Evolutionary conservation across 2,797 vertebrate species (phyloP).

Genomic region (Epinephelus coioides): DNA sequence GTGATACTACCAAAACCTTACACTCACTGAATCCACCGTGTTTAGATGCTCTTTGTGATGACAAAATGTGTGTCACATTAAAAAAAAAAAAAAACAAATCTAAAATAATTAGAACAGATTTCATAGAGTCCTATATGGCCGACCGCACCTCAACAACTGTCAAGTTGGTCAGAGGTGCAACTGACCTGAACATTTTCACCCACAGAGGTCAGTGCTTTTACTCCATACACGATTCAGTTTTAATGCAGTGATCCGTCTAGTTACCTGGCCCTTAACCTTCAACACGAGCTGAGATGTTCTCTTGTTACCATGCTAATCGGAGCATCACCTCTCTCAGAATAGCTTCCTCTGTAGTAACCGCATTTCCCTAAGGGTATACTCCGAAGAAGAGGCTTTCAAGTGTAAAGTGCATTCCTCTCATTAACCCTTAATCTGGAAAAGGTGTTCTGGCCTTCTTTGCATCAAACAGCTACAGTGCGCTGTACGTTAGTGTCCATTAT

Average conservation of each 20-base stretch:
- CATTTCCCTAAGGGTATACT: conserved; percentile 9
- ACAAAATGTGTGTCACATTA: too few relatives aligned
- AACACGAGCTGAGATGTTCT: neutral
- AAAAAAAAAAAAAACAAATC: too few relatives aligned
- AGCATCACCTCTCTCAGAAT: conserved; percentile 7
- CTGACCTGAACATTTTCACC: neutral
- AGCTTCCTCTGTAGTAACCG: conserved; percentile 3
- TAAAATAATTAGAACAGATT: too few relatives aligned
- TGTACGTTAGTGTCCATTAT: conserved; percentile 17
- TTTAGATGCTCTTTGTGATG: too few relatives aligned
- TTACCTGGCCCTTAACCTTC: conserved; percentile 9
- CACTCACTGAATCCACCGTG: too few relatives aligned
- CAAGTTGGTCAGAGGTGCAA: neutral
- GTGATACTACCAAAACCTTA: too few relatives aligned
- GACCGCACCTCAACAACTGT: neutral
- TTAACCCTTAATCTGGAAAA: conserved; percentile 23
- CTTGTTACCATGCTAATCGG: conserved; percentile 35
- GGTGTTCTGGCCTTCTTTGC: neutral
- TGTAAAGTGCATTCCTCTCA: conserved; percentile 3
- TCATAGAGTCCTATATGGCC: too few relatives aligned
- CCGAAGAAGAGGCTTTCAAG: neutral
- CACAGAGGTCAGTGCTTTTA: conserved; percentile 1
- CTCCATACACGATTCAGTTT: neutral
- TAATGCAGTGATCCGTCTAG: neutral
- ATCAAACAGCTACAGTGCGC: neutral